phyloP scores from a whole-genome alignment of 1,140 invertebrate genomes.

The Leptopilina boulardi region DNA sequence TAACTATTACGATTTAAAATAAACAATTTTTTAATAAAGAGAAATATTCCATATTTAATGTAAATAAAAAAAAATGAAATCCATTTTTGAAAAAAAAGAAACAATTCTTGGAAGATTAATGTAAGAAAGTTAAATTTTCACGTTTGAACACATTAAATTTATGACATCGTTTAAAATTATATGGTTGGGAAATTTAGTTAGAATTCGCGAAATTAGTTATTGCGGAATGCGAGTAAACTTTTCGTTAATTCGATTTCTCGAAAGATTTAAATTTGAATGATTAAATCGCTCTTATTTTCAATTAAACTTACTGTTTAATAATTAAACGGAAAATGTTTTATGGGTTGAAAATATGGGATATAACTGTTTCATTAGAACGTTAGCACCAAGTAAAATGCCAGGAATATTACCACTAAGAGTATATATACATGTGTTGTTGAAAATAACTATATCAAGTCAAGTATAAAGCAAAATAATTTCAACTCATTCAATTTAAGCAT shows the following conservation, averaged over 20 bases:
- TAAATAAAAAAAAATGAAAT: no score
- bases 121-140: not conserved
- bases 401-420: not conserved
- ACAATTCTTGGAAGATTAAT: no score
- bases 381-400: not conserved
- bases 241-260: not conserved
- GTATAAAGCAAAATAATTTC: not conserved
- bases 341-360: not conserved
- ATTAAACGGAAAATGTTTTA: slow-evolving; percentile 4
- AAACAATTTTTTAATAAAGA: no score
- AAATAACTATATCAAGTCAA: not conserved
- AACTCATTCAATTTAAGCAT: not conserved
- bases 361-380: slow-evolving; percentile 15
- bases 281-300: slow-evolving; percentile 19
- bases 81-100: no score
- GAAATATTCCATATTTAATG: no score
- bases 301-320: not conserved
- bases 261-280: not conserved
- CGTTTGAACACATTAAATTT: not conserved
- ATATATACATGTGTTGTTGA: not conserved
- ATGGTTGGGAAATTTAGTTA: not conserved
- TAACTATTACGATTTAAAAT: no score
- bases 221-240: not conserved
- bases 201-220: not conserved
- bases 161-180: not conserved